Evolutionary conservation across 2,888 invertebrate genomes (phyloP).

Genomic region (Acleris laterana): DNA sequence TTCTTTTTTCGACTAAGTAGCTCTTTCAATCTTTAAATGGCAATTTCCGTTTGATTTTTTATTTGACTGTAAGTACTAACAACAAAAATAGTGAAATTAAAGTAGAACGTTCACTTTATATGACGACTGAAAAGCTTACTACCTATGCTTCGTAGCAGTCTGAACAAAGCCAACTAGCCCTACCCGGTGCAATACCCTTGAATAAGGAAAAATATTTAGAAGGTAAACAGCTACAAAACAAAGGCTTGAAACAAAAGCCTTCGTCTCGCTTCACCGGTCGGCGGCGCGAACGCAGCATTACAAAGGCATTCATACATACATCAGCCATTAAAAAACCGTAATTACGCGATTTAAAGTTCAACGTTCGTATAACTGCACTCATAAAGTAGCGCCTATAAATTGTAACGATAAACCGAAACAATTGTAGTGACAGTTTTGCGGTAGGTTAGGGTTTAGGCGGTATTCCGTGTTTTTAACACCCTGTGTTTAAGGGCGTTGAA

Average conservation of each 20-base stretch:
- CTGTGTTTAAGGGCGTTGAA: slow-evolving; percentile 31
- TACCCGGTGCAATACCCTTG: slow-evolving; percentile 4
- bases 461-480: slow-evolving; percentile 59
- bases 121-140: no score
- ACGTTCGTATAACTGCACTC: slow-evolving; percentile 64
- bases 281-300: slow-evolving; percentile 45
- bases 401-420: slow-evolving; percentile 79
- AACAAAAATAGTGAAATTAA: no score
- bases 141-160: no score
- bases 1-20: no score
- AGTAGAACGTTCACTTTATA: no score
- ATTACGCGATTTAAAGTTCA: slow-evolving; percentile 78
- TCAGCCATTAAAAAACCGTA: slow-evolving; percentile 76
- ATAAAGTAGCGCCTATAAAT: slow-evolving; percentile 71
- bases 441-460: slow-evolving; percentile 71
- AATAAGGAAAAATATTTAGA: slow-evolving; percentile 8
- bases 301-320: slow-evolving; percentile 54
- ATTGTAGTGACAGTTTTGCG: slow-evolving; percentile 76
- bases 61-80: no score
- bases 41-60: no score
- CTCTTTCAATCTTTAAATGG: no score
- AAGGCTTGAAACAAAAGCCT: slow-evolving; percentile 34
- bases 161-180: no score
- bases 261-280: slow-evolving; percentile 21
- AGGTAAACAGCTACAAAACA: slow-evolving; percentile 12